A percentile compares a stretch with the other conserved stretches of the same genome.
These are phyloP conservation scores for Ficedula albicollis DNA, from an alignment of 2,797 vertebrate genomes.

Conservation along the genomic window DNA sequence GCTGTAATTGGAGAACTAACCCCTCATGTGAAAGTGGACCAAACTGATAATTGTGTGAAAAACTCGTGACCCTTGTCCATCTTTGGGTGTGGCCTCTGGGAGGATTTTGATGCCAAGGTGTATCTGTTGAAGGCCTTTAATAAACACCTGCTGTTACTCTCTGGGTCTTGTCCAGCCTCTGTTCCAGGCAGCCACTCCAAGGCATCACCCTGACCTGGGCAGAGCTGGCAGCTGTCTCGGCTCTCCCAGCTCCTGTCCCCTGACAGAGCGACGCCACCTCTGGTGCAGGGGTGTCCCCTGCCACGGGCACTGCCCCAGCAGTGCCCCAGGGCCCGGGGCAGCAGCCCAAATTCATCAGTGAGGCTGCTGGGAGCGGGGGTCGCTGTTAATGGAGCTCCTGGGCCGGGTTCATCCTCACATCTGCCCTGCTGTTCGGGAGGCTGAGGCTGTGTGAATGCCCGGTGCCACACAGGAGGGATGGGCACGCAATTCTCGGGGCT, in stretches of 20 bases:
- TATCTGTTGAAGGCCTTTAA: fast-evolving
- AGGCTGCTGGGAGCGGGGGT: background rate
- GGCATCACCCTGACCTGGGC: background rate
- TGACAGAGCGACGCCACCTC: fast-evolving
- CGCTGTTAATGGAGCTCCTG: background rate
- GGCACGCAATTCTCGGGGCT: conserved; percentile 36
- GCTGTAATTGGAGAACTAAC: too few species aligned
- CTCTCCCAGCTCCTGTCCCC: background rate
- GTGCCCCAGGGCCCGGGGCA: background rate
- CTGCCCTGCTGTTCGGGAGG: conserved; percentile 30
- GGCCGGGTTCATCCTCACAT: background rate
- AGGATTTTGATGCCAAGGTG: background rate
- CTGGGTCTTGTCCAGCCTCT: background rate
- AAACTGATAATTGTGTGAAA: too few species aligned
- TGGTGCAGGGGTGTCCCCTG: fast-evolving
- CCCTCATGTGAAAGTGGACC: too few species aligned
- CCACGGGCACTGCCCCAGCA: background rate
- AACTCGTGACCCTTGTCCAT: background rate
- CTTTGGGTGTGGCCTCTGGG: background rate
- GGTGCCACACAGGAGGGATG: background rate
- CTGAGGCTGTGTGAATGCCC: conserved; percentile 5
- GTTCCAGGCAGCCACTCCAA: too few species aligned
- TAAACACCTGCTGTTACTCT: background rate
- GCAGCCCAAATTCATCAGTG: background rate
- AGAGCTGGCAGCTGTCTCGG: background rate